Conservation (phyloP, 2,797 vertebrate species). For the Zalophus californianus region DNA sequence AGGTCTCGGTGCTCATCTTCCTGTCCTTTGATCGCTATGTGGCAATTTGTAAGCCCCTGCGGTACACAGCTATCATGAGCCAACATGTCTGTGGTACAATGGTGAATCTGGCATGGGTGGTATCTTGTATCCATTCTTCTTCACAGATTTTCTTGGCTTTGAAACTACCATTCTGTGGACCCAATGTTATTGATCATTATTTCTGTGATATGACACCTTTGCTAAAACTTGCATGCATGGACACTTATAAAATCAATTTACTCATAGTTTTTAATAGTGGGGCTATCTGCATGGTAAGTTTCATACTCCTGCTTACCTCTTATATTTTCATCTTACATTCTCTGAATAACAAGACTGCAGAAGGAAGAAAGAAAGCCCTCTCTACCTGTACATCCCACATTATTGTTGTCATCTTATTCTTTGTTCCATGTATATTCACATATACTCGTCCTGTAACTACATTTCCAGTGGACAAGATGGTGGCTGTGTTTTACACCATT, state of each 20-base stretch:
- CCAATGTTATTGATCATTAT: conserved; percentile 54
- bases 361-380: conserved; percentile 50
- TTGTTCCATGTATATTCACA: conserved; percentile 63
- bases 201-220: conserved; percentile 68
- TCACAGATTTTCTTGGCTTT: conserved; percentile 51
- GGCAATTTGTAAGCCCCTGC: conserved; percentile 74
- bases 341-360: conserved; percentile 40
- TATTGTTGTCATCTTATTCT: conserved; percentile 66
- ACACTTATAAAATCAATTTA: conserved; percentile 17
- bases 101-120: conserved; percentile 33
- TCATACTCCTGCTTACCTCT: not conserved
- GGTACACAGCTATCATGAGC: conserved; percentile 70
- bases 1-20: conserved; percentile 71
- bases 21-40: conserved; percentile 74
- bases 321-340: conserved; percentile 37
- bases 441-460: conserved; percentile 42
- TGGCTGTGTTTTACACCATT: conserved; percentile 65
- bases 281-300: not conserved
- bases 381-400: conserved; percentile 66
- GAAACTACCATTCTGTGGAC: conserved; percentile 71
- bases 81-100: not conserved
- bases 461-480: conserved; percentile 67
- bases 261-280: conserved; percentile 35
- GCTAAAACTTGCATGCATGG: conserved; percentile 60
- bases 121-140: conserved; percentile 50